Evolutionary conservation across 2,888 invertebrate genomes (phyloP).

Genomic region (Hylaea fasciaria): DNA sequence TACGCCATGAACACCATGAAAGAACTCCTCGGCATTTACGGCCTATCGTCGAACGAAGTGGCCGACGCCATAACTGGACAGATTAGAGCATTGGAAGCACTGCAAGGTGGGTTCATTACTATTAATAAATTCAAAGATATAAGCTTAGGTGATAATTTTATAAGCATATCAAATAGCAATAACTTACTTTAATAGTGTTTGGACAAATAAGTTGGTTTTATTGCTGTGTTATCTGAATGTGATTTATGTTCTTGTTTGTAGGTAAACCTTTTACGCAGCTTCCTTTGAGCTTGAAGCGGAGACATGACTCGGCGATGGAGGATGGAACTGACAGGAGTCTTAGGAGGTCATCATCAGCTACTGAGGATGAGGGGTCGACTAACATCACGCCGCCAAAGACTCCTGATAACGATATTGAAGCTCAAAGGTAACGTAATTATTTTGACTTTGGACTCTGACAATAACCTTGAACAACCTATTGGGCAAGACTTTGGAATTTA

Average conservation of each 20-base stretch:
- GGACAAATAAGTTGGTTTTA: conserved; percentile 37
- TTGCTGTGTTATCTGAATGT: conserved; percentile 26
- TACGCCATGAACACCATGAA: conserved; percentile 93
- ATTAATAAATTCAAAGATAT: conserved; percentile 36
- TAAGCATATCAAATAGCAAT: conserved; percentile 36
- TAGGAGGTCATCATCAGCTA: conserved; percentile 77
- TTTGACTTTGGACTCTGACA: too few relatives aligned
- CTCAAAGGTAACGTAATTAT: conserved; percentile 67
- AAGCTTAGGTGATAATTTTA: conserved; percentile 41
- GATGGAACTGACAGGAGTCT: conserved; percentile 72
- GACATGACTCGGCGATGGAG: conserved; percentile 73
- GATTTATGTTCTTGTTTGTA: conserved; percentile 44
- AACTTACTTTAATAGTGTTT: conserved; percentile 42
- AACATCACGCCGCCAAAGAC: conserved; percentile 82
- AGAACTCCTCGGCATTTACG: conserved; percentile 90
- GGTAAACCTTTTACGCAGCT: conserved; percentile 79
- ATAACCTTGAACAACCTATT: too few relatives aligned
- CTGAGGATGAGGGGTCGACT: conserved; percentile 80
- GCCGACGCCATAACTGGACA: conserved; percentile 89
- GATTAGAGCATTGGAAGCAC: conserved; percentile 87
- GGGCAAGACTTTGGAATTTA: too few relatives aligned
- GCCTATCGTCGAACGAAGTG: conserved; percentile 88
- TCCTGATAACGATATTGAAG: conserved; percentile 79
- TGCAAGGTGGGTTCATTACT: conserved; percentile 74
- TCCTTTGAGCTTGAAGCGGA: conserved; percentile 73